Evolutionary conservation across 1,140 invertebrate genomes (phyloP).

Genomic region (Anoplophora glabripennis): DNA sequence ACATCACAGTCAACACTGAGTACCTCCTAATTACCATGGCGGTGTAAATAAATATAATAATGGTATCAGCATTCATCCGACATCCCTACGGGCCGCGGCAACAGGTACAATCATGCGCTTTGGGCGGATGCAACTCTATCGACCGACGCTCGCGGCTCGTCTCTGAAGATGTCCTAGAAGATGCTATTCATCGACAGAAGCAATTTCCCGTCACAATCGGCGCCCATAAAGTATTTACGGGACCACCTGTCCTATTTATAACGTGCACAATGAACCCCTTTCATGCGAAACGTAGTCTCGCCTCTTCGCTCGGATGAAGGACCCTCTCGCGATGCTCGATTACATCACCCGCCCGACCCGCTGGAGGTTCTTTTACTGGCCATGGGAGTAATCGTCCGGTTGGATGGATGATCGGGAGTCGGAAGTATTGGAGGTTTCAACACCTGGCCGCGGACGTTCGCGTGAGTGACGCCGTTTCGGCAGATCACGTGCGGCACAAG

Average conservation of each 20-base stretch:
- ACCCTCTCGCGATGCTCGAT: not conserved
- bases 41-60: conserved; percentile 19
- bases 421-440: not conserved
- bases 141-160: conserved; percentile 19
- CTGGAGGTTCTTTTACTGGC: not conserved
- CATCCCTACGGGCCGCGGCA: conserved; percentile 32
- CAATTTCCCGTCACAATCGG: conserved; percentile 28
- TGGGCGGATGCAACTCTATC: conserved; percentile 8
- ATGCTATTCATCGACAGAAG: conserved; percentile 10
- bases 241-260: not conserved
- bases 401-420: not conserved
- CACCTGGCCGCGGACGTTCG: conserved; percentile 16
- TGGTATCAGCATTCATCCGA: conserved; percentile 21
- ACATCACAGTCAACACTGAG: conserved; percentile 21
- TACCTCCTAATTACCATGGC: conserved; percentile 20
- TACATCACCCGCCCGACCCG: conserved; percentile 1
- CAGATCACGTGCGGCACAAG: conserved; percentile 46
- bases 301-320: no score
- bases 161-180: conserved; percentile 7
- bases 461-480: conserved; percentile 39
- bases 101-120: conserved; percentile 37
- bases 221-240: conserved; percentile 21
- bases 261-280: not conserved
- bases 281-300: no score
- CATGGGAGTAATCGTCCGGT: not conserved